These are phyloP conservation scores for Glaucopsyche alexis DNA, from an alignment of 2,888 invertebrate species.

Conservation along the genomic window DNA sequence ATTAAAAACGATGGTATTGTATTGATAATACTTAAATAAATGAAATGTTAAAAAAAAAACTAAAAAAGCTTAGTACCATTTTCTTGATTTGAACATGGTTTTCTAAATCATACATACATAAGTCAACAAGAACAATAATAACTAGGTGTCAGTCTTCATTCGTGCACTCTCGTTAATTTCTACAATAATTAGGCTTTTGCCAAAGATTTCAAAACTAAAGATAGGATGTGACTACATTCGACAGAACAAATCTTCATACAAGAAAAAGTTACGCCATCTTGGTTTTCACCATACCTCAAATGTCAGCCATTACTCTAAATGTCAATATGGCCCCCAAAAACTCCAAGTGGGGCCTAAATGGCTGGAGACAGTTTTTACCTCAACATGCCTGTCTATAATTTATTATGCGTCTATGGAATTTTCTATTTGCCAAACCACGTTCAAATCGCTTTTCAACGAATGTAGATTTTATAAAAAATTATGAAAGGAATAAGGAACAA, in stretches of 20 bases:
- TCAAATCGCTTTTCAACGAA: slow-evolving; percentile 9
- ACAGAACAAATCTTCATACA: too few relatives aligned
- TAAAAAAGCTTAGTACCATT: slow-evolving; percentile 30
- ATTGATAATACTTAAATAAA: slow-evolving; percentile 25
- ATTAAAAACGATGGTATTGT: neutral
- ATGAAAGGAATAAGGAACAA: neutral
- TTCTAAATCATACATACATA: slow-evolving; percentile 41
- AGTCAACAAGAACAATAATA: slow-evolving; percentile 59
- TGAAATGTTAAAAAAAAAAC: slow-evolving; percentile 17
- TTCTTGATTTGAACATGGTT: slow-evolving; percentile 36
- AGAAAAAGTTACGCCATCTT: too few relatives aligned
- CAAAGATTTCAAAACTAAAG: too few relatives aligned
- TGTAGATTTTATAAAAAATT: neutral
- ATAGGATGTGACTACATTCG: too few relatives aligned
- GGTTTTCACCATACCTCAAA: too few relatives aligned
- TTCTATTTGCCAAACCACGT: neutral
- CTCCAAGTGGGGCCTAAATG: too few relatives aligned
- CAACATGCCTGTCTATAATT: too few relatives aligned
- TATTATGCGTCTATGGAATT: too few relatives aligned
- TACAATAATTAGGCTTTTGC: slow-evolving; percentile 25
- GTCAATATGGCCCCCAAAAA: too few relatives aligned
- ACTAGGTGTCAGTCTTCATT: slow-evolving; percentile 70
- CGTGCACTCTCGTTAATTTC: slow-evolving; percentile 48
- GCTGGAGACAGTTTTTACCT: too few relatives aligned
- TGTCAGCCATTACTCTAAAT: too few relatives aligned